These are phyloP conservation scores for Gallinago undulata DNA, from an alignment of 2,113 vertebrate genomes.

Conservation along the genomic window DNA sequence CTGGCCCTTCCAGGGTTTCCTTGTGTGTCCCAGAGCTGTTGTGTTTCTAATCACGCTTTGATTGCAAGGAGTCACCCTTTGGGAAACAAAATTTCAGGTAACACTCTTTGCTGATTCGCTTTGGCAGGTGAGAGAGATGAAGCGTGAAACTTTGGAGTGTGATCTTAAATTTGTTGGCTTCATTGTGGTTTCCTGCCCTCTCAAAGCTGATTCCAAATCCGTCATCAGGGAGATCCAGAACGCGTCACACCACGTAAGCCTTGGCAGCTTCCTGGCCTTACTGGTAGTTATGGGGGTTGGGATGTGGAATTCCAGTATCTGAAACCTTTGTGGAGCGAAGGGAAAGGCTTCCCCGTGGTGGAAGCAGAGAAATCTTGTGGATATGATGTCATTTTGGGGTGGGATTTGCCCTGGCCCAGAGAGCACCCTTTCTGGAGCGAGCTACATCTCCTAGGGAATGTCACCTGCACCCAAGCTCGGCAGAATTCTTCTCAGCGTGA, in stretches of 20 bases:
- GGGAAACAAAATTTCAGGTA: neutral
- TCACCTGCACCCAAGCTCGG: neutral
- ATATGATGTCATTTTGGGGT: neutral
- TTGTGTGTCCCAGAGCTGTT: fast-evolving
- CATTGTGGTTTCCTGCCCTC: slow-evolving; percentile 94
- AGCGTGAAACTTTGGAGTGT: slow-evolving; percentile 85
- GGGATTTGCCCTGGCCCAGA: neutral
- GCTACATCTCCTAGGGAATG: fast-evolving
- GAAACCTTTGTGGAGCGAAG: neutral
- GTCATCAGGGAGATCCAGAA: slow-evolving; percentile 95
- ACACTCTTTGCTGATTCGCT: neutral
- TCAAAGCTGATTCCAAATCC: slow-evolving; percentile 90
- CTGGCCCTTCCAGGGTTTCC: neutral
- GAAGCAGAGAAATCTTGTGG: neutral
- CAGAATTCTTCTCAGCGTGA: too few relatives aligned
- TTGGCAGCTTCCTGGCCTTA: neutral
- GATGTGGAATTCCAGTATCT: neutral
- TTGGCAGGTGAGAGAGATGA: slow-evolving; percentile 86
- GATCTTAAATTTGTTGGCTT: slow-evolving; percentile 90
- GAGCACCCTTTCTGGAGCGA: neutral
- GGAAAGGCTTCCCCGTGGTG: neutral
- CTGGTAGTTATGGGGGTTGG: fast-evolving
- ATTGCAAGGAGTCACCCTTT: fast-evolving
- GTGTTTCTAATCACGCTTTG: neutral
- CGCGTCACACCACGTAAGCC: slow-evolving; percentile 88